phyloP scores from a whole-genome alignment of 2,888 invertebrate genomes.

The Octonoba sinensis region DNA sequence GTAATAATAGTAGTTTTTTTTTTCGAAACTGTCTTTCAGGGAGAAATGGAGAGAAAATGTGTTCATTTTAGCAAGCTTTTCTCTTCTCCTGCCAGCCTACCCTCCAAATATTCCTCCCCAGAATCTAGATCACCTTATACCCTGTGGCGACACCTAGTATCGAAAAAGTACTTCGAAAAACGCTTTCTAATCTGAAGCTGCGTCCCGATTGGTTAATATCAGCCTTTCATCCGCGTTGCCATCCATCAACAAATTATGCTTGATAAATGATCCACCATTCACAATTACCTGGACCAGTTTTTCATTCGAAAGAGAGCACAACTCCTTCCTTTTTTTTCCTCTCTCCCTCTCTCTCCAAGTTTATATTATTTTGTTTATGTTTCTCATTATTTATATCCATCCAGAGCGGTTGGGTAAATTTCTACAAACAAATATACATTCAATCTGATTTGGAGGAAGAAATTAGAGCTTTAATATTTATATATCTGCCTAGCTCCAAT shows the following conservation, averaged over 20 bases:
- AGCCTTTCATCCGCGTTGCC: slow-evolving; percentile 50
- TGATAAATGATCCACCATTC: slow-evolving; percentile 53
- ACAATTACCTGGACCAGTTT: slow-evolving; percentile 46
- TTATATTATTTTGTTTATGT: slow-evolving; percentile 11
- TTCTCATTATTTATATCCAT: not conserved
- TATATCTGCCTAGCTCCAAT: slow-evolving; percentile 5
- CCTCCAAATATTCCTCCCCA: not conserved
- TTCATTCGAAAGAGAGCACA: not conserved
- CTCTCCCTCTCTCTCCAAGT: slow-evolving; percentile 7
- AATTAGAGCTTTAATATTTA: slow-evolving; percentile 3
- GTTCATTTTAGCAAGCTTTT: not conserved
- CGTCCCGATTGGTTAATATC: slow-evolving; percentile 44
- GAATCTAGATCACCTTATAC: slow-evolving; percentile 33
- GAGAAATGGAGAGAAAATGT: slow-evolving; percentile 5
- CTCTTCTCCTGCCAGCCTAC: not conserved
- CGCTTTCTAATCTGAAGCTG: slow-evolving; percentile 21
- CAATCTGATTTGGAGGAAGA: slow-evolving; percentile 15
- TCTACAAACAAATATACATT: slow-evolving; percentile 17
- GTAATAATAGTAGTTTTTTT: too few species aligned
- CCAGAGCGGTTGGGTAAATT: slow-evolving; percentile 9
- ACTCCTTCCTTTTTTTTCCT: slow-evolving; percentile 3
- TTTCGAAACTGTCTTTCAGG: not conserved
- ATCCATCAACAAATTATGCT: slow-evolving; percentile 61
- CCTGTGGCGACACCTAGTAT: slow-evolving; percentile 60
- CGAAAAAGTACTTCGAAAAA: slow-evolving; percentile 31